phyloP scores from a whole-genome alignment of 1,140 invertebrate genomes.

The Plodia interpunctella region DNA sequence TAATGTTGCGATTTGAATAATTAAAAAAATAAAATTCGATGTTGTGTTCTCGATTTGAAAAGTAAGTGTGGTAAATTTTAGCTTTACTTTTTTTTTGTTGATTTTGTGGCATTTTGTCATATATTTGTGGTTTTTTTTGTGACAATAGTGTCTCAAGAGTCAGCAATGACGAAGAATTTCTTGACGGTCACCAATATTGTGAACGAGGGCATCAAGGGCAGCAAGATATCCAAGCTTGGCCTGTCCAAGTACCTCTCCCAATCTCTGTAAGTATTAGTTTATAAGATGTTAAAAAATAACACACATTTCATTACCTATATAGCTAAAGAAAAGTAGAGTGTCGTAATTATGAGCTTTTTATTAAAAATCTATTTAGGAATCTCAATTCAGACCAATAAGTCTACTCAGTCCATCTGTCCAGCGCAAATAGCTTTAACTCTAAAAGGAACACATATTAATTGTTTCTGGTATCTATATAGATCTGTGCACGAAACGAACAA shows the following conservation, averaged over 20 bases:
- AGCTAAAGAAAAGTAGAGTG: no score
- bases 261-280: slow-evolving; percentile 81
- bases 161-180: slow-evolving; percentile 72
- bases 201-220: slow-evolving; percentile 84
- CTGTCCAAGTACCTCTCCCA: slow-evolving; percentile 84
- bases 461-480: no score
- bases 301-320: no score
- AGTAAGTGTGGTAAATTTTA: slow-evolving; percentile 49
- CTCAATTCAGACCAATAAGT: no score
- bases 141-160: slow-evolving; percentile 64
- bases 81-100: slow-evolving; percentile 16
- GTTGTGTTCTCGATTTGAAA: slow-evolving; percentile 51
- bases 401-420: no score
- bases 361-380: no score
- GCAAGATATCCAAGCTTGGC: slow-evolving; percentile 83
- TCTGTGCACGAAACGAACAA: no score
- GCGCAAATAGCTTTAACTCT: no score
- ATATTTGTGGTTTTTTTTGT: slow-evolving; percentile 33
- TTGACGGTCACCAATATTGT: slow-evolving; percentile 79
- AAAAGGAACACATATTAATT: no score
- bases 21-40: slow-evolving; percentile 38
- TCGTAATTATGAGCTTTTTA: no score
- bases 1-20: slow-evolving; percentile 47
- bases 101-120: slow-evolving; percentile 20
- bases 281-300: no score